phyloP scores from a whole-genome alignment of 2,797 vertebrate genomes.

The Falco biarmicus region DNA sequence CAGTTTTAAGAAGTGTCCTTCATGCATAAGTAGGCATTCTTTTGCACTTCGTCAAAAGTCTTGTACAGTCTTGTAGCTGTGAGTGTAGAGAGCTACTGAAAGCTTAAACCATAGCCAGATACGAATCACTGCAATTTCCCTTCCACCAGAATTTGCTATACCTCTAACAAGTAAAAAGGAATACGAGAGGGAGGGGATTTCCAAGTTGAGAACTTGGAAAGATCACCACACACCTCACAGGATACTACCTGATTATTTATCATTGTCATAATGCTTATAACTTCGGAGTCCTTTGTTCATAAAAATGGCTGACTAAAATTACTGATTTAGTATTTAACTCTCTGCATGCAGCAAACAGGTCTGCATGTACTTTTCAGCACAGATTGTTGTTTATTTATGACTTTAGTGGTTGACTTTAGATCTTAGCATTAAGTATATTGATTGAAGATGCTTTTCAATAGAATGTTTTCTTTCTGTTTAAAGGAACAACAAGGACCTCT shows the following conservation, averaged over 20 bases:
- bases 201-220: not conserved
- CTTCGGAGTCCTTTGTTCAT: not conserved
- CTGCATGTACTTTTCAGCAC: not conserved
- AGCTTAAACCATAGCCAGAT: not conserved
- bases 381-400: slow-evolving; percentile 43
- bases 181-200: not conserved
- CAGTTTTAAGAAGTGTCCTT: not conserved
- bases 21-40: not conserved
- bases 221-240: not conserved
- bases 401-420: not conserved
- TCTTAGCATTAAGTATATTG: not conserved
- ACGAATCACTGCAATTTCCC: not conserved
- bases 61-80: not conserved
- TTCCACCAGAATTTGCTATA: not conserved
- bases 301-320: not conserved
- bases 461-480: slow-evolving; percentile 36
- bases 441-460: slow-evolving; percentile 8
- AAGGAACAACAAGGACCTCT: slow-evolving; percentile 74
- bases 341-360: not conserved
- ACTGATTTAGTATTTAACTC: not conserved
- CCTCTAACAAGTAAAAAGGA: not conserved
- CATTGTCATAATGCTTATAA: not conserved
- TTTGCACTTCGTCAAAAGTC: not conserved
- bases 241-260: not conserved
- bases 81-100: not conserved